Evolutionary conservation across 1,140 invertebrate genomes (phyloP).

Genomic region (Sinonovacula constricta): DNA sequence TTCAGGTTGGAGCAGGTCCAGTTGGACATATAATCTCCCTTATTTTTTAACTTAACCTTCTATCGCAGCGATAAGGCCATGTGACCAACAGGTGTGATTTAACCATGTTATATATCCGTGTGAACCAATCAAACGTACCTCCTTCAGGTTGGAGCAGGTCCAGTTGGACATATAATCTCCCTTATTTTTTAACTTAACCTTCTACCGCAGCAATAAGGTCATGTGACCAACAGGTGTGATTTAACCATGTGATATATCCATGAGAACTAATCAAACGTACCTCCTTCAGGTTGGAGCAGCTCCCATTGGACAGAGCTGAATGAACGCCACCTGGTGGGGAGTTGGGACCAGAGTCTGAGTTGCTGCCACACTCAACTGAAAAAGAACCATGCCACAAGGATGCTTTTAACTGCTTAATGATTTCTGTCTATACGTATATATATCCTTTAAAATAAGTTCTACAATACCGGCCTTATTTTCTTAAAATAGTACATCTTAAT

Average conservation of each 20-base stretch:
- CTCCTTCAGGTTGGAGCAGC: constrained; percentile 71
- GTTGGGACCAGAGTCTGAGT: constrained; percentile 90
- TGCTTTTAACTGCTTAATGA: too few relatives aligned
- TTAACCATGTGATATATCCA: background rate
- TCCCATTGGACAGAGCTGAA: constrained; percentile 72
- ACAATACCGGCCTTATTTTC: too few relatives aligned
- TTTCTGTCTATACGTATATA: too few relatives aligned
- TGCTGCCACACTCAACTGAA: constrained; percentile 82
- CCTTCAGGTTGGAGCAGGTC: constrained; percentile 70
- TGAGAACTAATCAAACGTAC: constrained; percentile 54
- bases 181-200: too few relatives aligned
- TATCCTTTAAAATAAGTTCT: too few relatives aligned
- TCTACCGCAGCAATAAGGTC: too few relatives aligned
- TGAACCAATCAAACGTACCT: constrained; percentile 60
- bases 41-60: too few relatives aligned
- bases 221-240: background rate
- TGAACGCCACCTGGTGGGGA: constrained; percentile 81
- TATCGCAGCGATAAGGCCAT: too few relatives aligned
- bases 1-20: constrained; percentile 70
- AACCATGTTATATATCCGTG: background rate
- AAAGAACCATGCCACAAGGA: too few relatives aligned
- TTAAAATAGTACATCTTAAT: too few relatives aligned
- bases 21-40: too few relatives aligned
- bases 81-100: background rate
- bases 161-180: constrained; percentile 75